A percentile compares a stretch with the other conserved stretches of the same genome.
These are phyloP conservation scores for Idaea biselata DNA, from an alignment of 2,888 invertebrate species.

Conservation along the genomic window DNA sequence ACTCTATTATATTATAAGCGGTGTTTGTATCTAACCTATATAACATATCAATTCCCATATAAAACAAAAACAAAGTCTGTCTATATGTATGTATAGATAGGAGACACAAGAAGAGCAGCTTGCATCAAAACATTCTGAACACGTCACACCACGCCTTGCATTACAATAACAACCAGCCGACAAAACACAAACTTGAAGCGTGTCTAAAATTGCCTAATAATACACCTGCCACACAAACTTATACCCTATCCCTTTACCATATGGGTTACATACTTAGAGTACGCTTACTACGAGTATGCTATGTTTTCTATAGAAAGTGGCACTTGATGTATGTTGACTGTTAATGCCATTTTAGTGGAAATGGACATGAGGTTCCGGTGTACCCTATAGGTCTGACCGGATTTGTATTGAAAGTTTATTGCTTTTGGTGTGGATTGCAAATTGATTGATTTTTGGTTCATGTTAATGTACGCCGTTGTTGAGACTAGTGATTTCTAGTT, in stretches of 20 bases:
- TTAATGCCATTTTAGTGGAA: slow-evolving; percentile 69
- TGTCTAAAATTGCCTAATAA: slow-evolving; percentile 67
- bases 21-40: too few relatives aligned
- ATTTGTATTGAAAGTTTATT: slow-evolving; percentile 18
- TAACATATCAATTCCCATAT: too few relatives aligned
- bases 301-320: slow-evolving; percentile 71
- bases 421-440: slow-evolving; percentile 17
- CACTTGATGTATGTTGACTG: slow-evolving; percentile 62
- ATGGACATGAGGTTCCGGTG: slow-evolving; percentile 58
- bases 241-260: slow-evolving; percentile 13
- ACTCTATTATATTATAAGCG: too few relatives aligned
- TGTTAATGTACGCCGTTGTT: not conserved
- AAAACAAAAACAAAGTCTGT: too few relatives aligned
- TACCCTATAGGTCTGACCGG: slow-evolving; percentile 49
- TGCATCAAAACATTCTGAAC: slow-evolving; percentile 1
- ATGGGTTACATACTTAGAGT: slow-evolving; percentile 19
- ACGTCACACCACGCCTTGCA: not conserved
- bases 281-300: slow-evolving; percentile 53
- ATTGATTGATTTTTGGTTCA: slow-evolving; percentile 16
- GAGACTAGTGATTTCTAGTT: too few relatives aligned
- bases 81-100: not conserved
- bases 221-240: slow-evolving; percentile 29
- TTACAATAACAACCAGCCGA: slow-evolving; percentile 1
- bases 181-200: slow-evolving; percentile 2
- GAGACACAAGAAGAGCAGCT: not conserved